phyloP scores from a whole-genome alignment of 2,797 vertebrate species.

The Acrocephalus scirpaceus region DNA sequence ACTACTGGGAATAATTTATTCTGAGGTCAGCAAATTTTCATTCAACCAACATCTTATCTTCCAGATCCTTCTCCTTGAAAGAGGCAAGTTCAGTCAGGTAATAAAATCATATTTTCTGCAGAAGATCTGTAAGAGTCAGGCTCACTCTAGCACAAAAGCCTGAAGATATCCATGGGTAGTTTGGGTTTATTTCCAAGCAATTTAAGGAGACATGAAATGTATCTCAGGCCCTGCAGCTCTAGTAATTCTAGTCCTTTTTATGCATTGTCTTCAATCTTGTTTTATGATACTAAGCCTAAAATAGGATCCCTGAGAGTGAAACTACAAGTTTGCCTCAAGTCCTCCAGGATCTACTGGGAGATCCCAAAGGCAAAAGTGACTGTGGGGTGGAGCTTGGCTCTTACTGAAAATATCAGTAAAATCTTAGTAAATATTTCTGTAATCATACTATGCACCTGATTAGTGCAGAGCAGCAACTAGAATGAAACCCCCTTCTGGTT shows the following conservation, averaged over 20 bases:
- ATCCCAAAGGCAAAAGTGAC: neutral
- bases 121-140: neutral
- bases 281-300: neutral
- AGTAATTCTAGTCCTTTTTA: neutral
- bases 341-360: neutral
- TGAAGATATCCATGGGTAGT: neutral
- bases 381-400: neutral
- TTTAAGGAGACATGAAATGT: neutral
- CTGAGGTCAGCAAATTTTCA: neutral
- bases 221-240: neutral
- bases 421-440: neutral
- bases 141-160: neutral
- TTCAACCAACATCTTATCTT: neutral
- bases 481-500: neutral
- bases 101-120: neutral
- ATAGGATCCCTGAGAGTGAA: neutral
- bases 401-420: too few relatives aligned
- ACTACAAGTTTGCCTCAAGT: neutral
- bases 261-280: neutral
- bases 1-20: neutral
- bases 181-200: neutral
- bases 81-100: neutral
- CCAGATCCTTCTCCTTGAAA: neutral
- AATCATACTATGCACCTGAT: neutral
- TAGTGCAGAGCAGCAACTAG: neutral